Evolutionary conservation across 2,113 vertebrate genomes (phyloP).

Genomic region (Coracopsis vasa): DNA sequence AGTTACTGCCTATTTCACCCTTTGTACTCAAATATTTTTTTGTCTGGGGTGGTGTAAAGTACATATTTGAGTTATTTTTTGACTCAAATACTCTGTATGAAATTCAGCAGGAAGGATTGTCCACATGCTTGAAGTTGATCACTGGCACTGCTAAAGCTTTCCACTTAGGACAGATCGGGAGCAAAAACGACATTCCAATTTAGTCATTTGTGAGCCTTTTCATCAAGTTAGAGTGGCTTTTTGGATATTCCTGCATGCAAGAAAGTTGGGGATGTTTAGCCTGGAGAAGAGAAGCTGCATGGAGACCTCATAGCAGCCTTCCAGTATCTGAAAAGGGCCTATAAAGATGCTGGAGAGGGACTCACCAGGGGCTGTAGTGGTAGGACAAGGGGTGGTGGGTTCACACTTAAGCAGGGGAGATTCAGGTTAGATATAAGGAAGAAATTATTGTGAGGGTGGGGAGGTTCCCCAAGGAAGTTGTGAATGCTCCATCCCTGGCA

Average conservation of each 20-base stretch:
- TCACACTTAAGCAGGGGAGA: not conserved
- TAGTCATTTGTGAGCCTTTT: not conserved
- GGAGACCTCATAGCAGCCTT: not conserved
- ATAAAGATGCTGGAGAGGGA: not conserved
- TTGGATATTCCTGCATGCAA: not conserved
- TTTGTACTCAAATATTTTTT: not conserved
- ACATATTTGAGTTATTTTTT: not conserved
- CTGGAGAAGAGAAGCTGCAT: not conserved
- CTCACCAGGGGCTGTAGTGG: not conserved
- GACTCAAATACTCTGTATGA: not conserved
- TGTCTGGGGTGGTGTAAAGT: not conserved
- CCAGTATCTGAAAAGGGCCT: not conserved
- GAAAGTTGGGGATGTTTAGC: not conserved
- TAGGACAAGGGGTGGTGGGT: not conserved
- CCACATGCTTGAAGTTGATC: accelerated
- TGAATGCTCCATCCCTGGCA: not conserved
- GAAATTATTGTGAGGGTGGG: not conserved
- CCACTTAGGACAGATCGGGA: accelerated
- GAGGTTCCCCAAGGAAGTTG: not conserved
- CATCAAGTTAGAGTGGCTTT: not conserved
- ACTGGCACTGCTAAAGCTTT: not conserved
- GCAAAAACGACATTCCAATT: not conserved
- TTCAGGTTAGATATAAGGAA: not conserved
- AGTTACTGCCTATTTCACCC: not conserved
- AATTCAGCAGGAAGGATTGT: not conserved